Percentiles rank a stretch among this genome's conserved stretches.
Conservation (phyloP, 2,797 vertebrate species). For the Macropodus opercularis region DNA sequence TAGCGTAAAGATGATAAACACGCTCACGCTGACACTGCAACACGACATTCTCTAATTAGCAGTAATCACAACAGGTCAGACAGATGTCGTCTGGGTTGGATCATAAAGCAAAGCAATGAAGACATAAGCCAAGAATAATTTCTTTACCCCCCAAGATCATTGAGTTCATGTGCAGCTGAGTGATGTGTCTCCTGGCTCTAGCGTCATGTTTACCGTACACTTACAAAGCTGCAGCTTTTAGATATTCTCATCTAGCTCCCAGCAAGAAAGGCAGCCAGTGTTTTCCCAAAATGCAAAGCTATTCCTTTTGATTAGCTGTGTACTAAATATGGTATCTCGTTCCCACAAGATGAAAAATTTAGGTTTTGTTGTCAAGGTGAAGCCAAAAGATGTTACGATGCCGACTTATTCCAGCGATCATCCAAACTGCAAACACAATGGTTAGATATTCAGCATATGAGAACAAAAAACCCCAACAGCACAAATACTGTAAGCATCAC, state of each 20-base stretch:
- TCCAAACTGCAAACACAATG: conserved; percentile 2
- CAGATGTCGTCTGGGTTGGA: neutral
- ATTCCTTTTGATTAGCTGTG: conserved; percentile 9
- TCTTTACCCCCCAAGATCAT: neutral
- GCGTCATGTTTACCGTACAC: neutral
- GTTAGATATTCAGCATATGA: conserved; percentile 1
- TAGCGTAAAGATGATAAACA: neutral
- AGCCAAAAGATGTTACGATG: neutral
- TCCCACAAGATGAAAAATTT: conserved; percentile 8
- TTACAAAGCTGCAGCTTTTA: neutral
- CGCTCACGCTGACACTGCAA: neutral
- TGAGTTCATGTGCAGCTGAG: neutral
- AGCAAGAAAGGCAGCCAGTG: neutral
- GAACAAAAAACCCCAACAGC: conserved; percentile 4
- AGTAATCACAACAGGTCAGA: neutral
- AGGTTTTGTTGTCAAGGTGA: conserved; percentile 17
- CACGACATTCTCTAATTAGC: neutral
- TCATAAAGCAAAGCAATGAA: neutral
- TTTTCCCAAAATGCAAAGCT: conserved; percentile 5
- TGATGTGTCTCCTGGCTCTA: neutral
- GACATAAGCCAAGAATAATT: neutral
- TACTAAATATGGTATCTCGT: neutral
- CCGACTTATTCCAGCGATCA: neutral
- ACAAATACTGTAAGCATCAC: conserved; percentile 19
- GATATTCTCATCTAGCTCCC: neutral